These are phyloP conservation scores for Ephestia elutella DNA, from an alignment of 1,140 invertebrate genomes.

Conservation along the genomic window DNA sequence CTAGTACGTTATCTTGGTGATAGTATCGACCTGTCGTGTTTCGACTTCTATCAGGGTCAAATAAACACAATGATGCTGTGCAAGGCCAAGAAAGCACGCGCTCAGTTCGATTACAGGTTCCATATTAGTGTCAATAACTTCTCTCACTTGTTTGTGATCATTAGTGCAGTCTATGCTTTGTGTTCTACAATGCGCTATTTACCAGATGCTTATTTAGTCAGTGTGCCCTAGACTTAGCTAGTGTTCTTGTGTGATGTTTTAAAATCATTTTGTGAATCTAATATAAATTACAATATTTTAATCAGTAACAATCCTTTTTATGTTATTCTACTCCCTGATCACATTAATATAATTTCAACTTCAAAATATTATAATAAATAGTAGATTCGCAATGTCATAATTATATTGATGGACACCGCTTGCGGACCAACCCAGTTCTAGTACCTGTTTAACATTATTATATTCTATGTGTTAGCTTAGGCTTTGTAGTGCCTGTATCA, in stretches of 20 bases:
- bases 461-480: constrained; percentile 13
- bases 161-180: constrained; percentile 63
- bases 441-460: constrained; percentile 12
- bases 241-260: constrained; percentile 17
- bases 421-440: constrained; percentile 22
- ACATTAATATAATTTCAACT: background rate
- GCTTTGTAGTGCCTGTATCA: constrained; percentile 16
- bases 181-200: constrained; percentile 48
- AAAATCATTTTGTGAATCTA: constrained; percentile 16
- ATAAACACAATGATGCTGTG: constrained; percentile 78
- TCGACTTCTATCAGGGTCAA: constrained; percentile 89
- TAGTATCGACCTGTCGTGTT: constrained; percentile 85
- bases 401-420: constrained; percentile 25
- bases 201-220: constrained; percentile 39
- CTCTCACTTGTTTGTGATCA: constrained; percentile 66
- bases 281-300: constrained; percentile 16
- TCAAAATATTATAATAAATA: background rate
- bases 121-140: constrained; percentile 56
- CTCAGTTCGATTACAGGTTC: constrained; percentile 81
- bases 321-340: no score
- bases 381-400: no score
- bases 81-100: constrained; percentile 79
- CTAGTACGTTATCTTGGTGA: constrained; percentile 85
- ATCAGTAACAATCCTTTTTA: constrained; percentile 13
- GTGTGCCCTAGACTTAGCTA: constrained; percentile 23